Conservation (phyloP, 2,888 invertebrate species). For the Pasiphila rectangulata region DNA sequence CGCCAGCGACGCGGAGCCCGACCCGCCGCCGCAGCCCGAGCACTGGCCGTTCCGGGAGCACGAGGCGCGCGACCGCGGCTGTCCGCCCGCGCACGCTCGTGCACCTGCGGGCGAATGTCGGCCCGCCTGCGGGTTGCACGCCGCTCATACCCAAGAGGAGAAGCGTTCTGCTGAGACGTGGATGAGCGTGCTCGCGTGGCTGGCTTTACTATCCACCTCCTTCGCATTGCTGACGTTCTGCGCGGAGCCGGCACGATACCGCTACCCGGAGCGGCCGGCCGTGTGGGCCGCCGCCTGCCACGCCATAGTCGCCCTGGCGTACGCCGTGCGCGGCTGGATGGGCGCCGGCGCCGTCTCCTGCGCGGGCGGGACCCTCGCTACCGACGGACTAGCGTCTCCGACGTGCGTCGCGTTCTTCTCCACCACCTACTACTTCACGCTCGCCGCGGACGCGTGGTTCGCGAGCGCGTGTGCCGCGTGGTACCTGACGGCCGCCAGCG, state of each 20-base stretch:
- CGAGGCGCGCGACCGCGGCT: constrained; percentile 62
- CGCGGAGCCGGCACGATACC: constrained; percentile 93
- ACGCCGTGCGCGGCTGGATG: constrained; percentile 84
- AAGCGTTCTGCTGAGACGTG: constrained; percentile 86
- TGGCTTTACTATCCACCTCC: constrained; percentile 89
- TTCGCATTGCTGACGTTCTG: constrained; percentile 93
- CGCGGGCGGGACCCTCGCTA: constrained; percentile 64
- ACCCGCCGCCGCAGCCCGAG: constrained; percentile 60
- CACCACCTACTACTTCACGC: constrained; percentile 87
- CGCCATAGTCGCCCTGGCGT: constrained; percentile 88
- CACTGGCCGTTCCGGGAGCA: constrained; percentile 70
- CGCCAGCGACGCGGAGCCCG: constrained; percentile 68
- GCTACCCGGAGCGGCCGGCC: constrained; percentile 95
- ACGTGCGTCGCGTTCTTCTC: constrained; percentile 89
- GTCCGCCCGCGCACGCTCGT: constrained; percentile 82
- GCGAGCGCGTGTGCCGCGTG: constrained; percentile 93
- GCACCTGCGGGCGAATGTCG: constrained; percentile 82
- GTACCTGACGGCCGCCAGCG: constrained; percentile 93
- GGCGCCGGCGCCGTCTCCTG: constrained; percentile 66
- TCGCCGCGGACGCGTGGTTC: constrained; percentile 93
- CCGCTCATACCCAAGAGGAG: constrained; percentile 84
- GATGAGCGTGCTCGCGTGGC: constrained; percentile 88
- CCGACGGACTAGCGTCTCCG: constrained; percentile 72
- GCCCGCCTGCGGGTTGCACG: constrained; percentile 85
- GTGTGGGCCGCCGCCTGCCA: constrained; percentile 95